Conservation (phyloP, 2,888 invertebrate species). For the Mongoloraphidia duomilia region DNA sequence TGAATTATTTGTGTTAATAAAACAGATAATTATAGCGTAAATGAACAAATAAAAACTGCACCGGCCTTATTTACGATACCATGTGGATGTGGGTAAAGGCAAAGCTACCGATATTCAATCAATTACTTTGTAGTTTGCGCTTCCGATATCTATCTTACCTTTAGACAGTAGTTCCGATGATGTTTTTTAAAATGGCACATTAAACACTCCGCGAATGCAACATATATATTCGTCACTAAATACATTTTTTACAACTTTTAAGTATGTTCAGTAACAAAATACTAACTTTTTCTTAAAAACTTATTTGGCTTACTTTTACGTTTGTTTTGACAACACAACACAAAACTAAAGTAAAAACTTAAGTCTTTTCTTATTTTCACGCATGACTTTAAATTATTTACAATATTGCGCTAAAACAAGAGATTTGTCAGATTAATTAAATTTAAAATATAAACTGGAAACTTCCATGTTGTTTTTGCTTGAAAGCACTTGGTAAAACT, state of each 20-base stretch:
- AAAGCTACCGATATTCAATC: background rate
- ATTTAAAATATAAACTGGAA: background rate
- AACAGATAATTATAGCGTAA: too few relatives aligned
- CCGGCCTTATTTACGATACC: background rate
- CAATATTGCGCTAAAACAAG: background rate
- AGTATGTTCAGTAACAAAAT: background rate
- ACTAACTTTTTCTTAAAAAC: background rate
- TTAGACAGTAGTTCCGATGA: slow-evolving; percentile 23
- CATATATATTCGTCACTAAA: slow-evolving; percentile 27
- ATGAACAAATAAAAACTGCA: too few relatives aligned
- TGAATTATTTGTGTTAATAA: too few relatives aligned
- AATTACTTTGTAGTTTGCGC: slow-evolving; percentile 3
- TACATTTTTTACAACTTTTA: slow-evolving; percentile 16
- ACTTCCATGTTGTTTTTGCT: background rate
- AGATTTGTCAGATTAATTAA: background rate
- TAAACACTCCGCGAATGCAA: slow-evolving; percentile 25
- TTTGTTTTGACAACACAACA: slow-evolving; percentile 1
- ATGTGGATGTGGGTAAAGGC: background rate
- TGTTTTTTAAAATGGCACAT: slow-evolving; percentile 28
- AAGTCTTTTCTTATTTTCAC: too few relatives aligned
- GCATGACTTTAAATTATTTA: too few relatives aligned
- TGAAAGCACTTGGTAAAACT: background rate
- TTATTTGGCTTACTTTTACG: background rate
- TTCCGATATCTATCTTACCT: slow-evolving; percentile 26
- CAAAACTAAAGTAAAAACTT: background rate